Evolutionary conservation across 2,113 vertebrate genomes (phyloP).

Genomic region (Psammodynastes pulverulentus): DNA sequence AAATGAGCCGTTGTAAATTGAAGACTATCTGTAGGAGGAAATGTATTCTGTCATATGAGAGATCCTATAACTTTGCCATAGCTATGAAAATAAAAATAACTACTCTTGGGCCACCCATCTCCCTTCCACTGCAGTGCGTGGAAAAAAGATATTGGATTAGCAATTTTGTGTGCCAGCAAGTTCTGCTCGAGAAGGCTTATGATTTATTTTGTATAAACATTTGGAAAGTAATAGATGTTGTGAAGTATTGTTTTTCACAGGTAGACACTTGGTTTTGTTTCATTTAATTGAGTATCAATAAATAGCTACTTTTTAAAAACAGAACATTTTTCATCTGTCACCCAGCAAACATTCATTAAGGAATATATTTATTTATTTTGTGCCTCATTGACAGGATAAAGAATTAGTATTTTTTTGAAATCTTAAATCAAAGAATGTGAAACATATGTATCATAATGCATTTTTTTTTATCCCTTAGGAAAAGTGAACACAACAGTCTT

Average conservation of each 20-base stretch:
- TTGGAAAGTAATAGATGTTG: constrained; percentile 39
- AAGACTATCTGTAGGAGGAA: background rate
- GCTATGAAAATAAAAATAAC: constrained; percentile 6
- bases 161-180: constrained; percentile 49
- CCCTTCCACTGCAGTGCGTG: constrained; percentile 24
- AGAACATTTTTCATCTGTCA: constrained; percentile 19
- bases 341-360: constrained; percentile 44
- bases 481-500: background rate
- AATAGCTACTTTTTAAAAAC: constrained; percentile 33
- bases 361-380: constrained; percentile 43
- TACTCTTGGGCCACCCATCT: background rate
- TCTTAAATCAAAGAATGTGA: constrained; percentile 40
- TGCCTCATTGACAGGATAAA: constrained; percentile 36
- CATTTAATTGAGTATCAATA: constrained; percentile 54
- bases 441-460: background rate
- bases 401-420: constrained; percentile 38
- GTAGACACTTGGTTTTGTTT: constrained; percentile 39
- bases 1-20: background rate
- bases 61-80: constrained; percentile 37
- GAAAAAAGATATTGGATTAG: constrained; percentile 37
- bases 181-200: constrained; percentile 44
- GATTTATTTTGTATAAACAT: constrained; percentile 52
- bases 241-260: constrained; percentile 39
- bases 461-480: constrained; percentile 27
- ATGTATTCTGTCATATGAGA: background rate